Base-by-base conservation (phyloP, 2,113 vertebrate species). In the Zapus hudsonius region DNA sequence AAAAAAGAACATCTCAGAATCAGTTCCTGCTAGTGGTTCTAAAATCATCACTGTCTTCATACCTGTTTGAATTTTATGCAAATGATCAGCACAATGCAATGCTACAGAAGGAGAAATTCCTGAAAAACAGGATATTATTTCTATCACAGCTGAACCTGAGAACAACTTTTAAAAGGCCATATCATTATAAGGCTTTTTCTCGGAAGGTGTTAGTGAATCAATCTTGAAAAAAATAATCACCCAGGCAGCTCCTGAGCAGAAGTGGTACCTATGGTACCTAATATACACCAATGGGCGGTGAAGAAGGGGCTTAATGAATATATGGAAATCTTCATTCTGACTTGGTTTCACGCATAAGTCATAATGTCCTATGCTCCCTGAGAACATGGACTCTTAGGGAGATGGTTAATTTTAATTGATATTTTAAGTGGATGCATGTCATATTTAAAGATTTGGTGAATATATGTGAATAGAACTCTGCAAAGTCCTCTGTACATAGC, bases 401-500 rank as follows among this genome's bases (percentile, higher is more conserved):
- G n/a, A 20, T 15, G 33, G 57, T 27, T 63, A 29, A 17, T 11
- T 6, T 7, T 22, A n/a, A 13, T 31, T 15, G 11, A 0, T 38
- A 5, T 59, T 44, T 83, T 5, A 22, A 42, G 40, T 44, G 17
- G 7, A 52, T 2, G 1, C 16, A 23, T 31, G n/a, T 74, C 12
- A 72, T 22, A 4, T 47, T 81, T 76, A 40, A 81, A 84, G 83
- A 40, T 64, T 47, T 17, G n/a, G 19, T 66, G 23, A 57, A 40
- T n/a, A n/a, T n/a, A 40, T 7, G 27, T 0, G 7, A 72, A n/a
- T 13, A 63, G 63, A 11, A 52, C 76, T 27, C 67, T n/a, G 3
- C 1, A 5, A 36, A 33, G 12, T 2, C 9, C 25, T 20, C n/a
- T 38, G 44, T n/a, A 52, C 23, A 5, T 0, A 31, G 74, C 25